Base-by-base conservation (phyloP, 2,113 vertebrate genomes). In the Pituophis catenifer region DNA sequence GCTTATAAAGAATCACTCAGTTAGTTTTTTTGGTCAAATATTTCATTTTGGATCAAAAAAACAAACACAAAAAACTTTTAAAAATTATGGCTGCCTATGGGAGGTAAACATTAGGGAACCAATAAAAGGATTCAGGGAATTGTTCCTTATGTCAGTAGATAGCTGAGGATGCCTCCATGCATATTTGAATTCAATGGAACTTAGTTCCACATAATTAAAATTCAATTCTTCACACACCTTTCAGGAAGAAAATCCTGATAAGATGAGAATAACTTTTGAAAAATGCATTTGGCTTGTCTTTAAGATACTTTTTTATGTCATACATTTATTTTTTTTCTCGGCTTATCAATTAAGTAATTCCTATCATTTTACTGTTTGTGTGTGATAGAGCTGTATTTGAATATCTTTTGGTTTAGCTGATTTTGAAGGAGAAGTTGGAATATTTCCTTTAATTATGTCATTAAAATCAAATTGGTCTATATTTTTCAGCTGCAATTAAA, bases 61-160 rank as follows among this genome's bases (percentile, higher is more conserved):
- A 0, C 13, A 94, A 89, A 92, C 90, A 23, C 13, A 94, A 89
- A 92, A 89, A 23, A 94, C 3, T 1, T 97, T 96, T 81, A 53
- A 1, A 44, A 57, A 57, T 29, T 94, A 94, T 15, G 96, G 96
- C 0, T 97, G 96, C 54, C 94, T 96, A 8, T 96, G 96, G 95
- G 92, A 97, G 96, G 97, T 97, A 93, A 95, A 13, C 33, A 59
- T 44, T 10, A 57, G 9, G 91, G 23, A 75, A 91, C 8, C 23
- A 26, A 58, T 88, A 59, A 53, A 88, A 87, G 1, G n/a, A 29
- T 26, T 65, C 44, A 89, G 33, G 33, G 29, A 57, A 85, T 12
- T 23, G 2, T 24, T 89, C 15, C 38, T 48, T 50, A 9, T 33
- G 55, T 9, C 38, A 91, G 26, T 58, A 58, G 15, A 5, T 6